Evolutionary conservation across 2,888 invertebrate genomes (phyloP).

Genomic region (Stenolophus ochropezus): DNA sequence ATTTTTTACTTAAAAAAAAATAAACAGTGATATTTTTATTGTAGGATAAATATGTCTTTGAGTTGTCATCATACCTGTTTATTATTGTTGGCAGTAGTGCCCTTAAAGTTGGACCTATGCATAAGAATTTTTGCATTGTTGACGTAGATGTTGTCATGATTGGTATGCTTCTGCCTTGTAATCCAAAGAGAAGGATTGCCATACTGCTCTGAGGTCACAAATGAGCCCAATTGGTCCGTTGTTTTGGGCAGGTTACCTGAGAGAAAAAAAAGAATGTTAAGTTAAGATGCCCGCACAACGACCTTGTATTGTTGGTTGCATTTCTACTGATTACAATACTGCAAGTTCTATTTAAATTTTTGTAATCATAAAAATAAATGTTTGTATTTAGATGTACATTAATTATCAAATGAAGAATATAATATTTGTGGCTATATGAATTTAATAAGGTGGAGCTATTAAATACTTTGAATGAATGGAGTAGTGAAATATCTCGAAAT

Average conservation of each 20-base stretch:
- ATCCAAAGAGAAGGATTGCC: conserved; percentile 92
- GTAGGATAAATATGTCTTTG: no score
- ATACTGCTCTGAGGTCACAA: conserved; percentile 85
- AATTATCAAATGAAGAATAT: no score
- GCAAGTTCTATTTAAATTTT: no score
- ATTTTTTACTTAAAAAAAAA: no score
- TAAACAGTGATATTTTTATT: no score
- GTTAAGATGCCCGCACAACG: no score
- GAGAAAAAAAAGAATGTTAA: conserved; percentile 69
- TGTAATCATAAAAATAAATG: no score
- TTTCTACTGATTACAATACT: no score
- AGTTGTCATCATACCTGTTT: conserved; percentile 75
- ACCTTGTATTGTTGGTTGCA: no score
- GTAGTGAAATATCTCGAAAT: conserved; percentile 1
- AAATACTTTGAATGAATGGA: no score
- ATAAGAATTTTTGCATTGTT: conserved; percentile 86
- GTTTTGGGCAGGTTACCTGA: conserved; percentile 86
- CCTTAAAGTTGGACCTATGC: conserved; percentile 78
- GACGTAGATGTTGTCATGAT: conserved; percentile 86
- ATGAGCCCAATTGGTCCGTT: conserved; percentile 79
- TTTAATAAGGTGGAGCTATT: background rate
- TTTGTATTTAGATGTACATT: no score
- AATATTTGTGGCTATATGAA: no score
- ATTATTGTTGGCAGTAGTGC: conserved; percentile 76
- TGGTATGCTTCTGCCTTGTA: conserved; percentile 78